These are phyloP conservation scores for Chionomys nivalis DNA, from an alignment of 2,113 vertebrate species.

Conservation along the genomic window DNA sequence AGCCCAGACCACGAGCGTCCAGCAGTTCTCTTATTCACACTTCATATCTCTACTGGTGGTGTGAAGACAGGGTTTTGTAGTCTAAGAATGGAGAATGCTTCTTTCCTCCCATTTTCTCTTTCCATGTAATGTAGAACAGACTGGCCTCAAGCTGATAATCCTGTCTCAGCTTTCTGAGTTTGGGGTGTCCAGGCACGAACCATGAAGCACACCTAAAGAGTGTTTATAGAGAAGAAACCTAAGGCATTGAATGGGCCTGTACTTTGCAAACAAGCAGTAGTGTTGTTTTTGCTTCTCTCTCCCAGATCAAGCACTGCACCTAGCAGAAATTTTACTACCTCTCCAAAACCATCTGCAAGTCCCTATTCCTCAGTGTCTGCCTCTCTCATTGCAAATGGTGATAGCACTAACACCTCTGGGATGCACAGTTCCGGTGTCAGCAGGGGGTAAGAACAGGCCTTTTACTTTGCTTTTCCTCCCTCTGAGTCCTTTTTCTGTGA, in stretches of 20 bases:
- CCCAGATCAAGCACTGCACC: conserved; percentile 93
- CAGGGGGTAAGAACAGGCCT: conserved; percentile 89
- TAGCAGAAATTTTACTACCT: conserved; percentile 96
- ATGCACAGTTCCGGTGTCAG: conserved; percentile 92
- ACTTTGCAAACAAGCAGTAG: conserved; percentile 72
- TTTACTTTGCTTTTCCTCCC: conserved; percentile 63
- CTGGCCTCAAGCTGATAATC: not conserved
- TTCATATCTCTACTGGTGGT: not conserved
- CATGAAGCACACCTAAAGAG: not conserved
- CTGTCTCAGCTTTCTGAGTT: not conserved
- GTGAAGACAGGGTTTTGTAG: not conserved
- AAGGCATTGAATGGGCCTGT: conserved; percentile 15
- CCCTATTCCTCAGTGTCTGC: conserved; percentile 92
- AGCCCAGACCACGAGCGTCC: too few relatives aligned
- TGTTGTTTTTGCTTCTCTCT: conserved; percentile 83
- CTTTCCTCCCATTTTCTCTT: not conserved
- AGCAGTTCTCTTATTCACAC: not conserved
- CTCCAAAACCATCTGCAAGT: conserved; percentile 93
- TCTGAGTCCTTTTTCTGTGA: not conserved
- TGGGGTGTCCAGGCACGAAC: not conserved
- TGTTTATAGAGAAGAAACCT: conserved; percentile 27
- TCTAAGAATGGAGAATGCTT: not conserved
- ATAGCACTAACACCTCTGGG: conserved; percentile 92
- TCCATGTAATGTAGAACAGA: not conserved
- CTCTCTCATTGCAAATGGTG: conserved; percentile 94